Conservation (phyloP, 1,140 invertebrate genomes). For the Vanessa tameamea region DNA sequence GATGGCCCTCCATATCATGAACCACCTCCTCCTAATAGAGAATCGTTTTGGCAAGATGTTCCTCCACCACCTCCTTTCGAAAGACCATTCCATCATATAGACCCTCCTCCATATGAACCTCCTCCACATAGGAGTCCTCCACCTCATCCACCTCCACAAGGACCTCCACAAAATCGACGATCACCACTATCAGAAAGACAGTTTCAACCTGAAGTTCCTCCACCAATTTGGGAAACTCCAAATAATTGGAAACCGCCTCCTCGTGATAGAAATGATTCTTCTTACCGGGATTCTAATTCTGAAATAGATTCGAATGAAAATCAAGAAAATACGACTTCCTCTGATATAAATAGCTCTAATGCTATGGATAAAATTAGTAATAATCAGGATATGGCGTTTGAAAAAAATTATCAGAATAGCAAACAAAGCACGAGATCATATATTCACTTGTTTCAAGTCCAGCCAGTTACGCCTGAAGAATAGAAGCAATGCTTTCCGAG, state of each 20-base stretch:
- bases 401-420: neutral
- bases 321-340: neutral
- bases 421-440: neutral
- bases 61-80: no score
- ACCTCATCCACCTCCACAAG: neutral
- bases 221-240: neutral
- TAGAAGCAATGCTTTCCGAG: neutral
- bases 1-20: no score
- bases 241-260: neutral
- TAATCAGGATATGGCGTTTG: neutral
- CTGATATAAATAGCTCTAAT: neutral
- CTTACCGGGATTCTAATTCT: neutral
- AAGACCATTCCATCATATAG: neutral
- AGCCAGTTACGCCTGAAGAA: constrained; percentile 15
- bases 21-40: no score
- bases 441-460: constrained; percentile 5
- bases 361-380: neutral
- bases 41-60: no score
- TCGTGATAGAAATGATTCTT: neutral
- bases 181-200: neutral
- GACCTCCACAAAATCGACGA: neutral
- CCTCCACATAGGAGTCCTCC: neutral
- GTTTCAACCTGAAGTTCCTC: neutral
- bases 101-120: neutral
- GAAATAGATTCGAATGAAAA: neutral